Base-by-base conservation (phyloP, 1,140 invertebrate species). In the Arctopsyche grandis region DNA sequence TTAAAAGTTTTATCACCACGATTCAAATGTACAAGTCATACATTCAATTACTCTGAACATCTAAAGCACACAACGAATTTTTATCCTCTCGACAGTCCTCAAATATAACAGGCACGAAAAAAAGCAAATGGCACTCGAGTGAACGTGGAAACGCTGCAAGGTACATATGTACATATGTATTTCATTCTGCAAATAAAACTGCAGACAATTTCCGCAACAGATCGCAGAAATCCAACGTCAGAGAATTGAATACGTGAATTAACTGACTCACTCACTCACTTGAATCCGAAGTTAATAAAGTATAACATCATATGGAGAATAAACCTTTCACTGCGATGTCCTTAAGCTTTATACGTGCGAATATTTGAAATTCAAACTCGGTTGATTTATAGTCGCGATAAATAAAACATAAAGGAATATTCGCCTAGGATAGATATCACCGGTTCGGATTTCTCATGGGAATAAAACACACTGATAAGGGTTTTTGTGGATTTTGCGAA, bases 381-480 rank as follows among this genome's bases (percentile, higher is more conserved):
- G 21, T 66, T 66, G 63, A 66, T 66, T 26, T 29, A 66, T 29
- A 66, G 24, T n/a, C 19, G 63, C 63, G 63, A 66, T 66, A 66
- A 19, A 66, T 66, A 66, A 66, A 26, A 66, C 63, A 66, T 66
- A 22, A 66, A 52, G 16, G 48, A 52, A 52, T 52, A 52, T 52
- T 16, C 12, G 16, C 48, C 4, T 52, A 3, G 48, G 10, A 12
- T 52, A 16, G 56, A 9, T 21, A 19, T 60, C 16, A 60, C 56
- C 7, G 12, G 10, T 52, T 46, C 1, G 16, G 48, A 52, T 52
- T 52, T 52, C 48, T 52, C 48, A 12, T 16, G 48, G 48, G 48
- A 16, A 52, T 52, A 16, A 52, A 52, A 52, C 63, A 22, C 63
- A 66, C 24, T 26, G 63, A 66, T 66, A 22, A 66, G 63, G 63